Percentiles rank a stretch among this genome's conserved stretches.
Conservation (phyloP, 2,113 vertebrate species). For the Anoura caudifer region DNA sequence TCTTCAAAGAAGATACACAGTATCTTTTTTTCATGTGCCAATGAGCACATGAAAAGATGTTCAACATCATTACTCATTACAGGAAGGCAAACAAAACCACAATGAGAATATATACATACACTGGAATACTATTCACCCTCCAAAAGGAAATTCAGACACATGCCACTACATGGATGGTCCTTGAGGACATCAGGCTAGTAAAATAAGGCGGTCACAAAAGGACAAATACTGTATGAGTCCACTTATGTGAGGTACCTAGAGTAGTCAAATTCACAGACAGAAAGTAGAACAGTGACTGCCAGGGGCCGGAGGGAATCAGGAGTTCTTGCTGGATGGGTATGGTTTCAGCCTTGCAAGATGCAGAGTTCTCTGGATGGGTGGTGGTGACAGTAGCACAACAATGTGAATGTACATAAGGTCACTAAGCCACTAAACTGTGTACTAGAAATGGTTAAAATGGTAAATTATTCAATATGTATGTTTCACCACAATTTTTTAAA, state of each 20-base stretch:
- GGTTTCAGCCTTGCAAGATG: not conserved
- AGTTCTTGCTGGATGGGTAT: not conserved
- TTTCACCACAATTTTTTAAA: not conserved
- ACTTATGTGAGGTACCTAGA: not conserved
- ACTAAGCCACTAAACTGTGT: not conserved
- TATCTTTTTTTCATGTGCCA: not conserved
- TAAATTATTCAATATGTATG: not conserved
- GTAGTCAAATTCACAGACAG: not conserved
- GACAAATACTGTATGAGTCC: not conserved
- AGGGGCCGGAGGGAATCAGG: not conserved
- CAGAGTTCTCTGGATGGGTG: not conserved
- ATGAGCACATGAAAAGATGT: not conserved
- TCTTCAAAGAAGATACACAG: not conserved
- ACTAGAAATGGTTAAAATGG: not conserved
- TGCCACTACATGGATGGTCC: not conserved
- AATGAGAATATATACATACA: not conserved
- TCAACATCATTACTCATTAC: not conserved
- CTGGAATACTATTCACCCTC: not conserved
- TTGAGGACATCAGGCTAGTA: not conserved
- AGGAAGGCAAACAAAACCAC: not conserved
- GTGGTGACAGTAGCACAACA: not conserved
- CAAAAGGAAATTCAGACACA: not conserved
- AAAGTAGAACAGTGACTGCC: not conserved
- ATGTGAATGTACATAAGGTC: not conserved
- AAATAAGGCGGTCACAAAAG: not conserved